Evolutionary conservation across 2,113 vertebrate genomes (phyloP).

Genomic region (Eretmochelys imbricata): DNA sequence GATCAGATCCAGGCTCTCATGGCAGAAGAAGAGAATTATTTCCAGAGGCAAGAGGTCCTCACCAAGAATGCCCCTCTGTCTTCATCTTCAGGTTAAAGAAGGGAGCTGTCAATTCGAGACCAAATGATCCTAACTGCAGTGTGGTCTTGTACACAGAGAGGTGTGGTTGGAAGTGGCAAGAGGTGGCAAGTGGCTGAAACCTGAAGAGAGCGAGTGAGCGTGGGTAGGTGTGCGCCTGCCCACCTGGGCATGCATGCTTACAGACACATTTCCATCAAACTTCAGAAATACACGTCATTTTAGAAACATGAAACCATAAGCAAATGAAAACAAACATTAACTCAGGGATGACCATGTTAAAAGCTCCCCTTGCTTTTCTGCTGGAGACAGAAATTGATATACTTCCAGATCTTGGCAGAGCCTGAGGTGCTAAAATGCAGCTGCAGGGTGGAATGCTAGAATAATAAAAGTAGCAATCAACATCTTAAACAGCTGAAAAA

Average conservation of each 20-base stretch:
- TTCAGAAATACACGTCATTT: neutral
- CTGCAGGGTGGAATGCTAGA: neutral
- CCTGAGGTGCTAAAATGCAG: neutral
- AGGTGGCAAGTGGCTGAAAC: neutral
- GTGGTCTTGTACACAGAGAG: neutral
- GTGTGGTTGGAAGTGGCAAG: too few species aligned
- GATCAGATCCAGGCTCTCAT: neutral
- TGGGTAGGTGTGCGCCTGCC: neutral
- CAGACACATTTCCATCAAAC: neutral
- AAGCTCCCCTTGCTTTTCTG: neutral
- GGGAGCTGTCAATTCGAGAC: neutral
- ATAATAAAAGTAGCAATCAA: neutral
- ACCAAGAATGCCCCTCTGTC: neutral
- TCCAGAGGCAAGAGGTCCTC: neutral
- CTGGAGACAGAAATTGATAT: neutral
- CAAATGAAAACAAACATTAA: constrained; percentile 10
- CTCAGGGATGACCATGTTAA: neutral
- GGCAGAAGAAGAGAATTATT: neutral
- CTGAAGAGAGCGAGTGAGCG: neutral
- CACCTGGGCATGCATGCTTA: neutral
- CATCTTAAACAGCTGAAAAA: neutral
- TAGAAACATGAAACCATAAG: neutral
- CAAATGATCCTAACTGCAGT: neutral
- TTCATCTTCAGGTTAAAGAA: neutral
- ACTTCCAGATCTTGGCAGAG: neutral